Evolutionary conservation across 2,113 vertebrate genomes (phyloP), one percentile per base, ranked within the genome.

Genomic region (Rhynchomys soricoides): DNA sequence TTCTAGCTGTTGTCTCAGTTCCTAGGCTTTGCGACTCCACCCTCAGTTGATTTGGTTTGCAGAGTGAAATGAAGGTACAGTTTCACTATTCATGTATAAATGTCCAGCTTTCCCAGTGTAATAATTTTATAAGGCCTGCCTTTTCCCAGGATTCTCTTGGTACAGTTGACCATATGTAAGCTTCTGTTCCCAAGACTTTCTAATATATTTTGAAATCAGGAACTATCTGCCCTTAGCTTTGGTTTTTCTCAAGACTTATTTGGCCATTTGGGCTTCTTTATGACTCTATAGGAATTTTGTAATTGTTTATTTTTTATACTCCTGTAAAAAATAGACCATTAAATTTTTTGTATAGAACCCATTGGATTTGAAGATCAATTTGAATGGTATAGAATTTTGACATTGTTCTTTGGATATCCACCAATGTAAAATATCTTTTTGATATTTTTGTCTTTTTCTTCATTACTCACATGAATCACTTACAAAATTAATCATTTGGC

Each of bases 181-280:
- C 3, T 43, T 81, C 73, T 82, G 26, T 73, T 73, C 81, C 45
- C 64, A 22, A 48, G 48, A 13, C 16, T 95, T 89, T 57, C 55
- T 73, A 73, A 92, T 66, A 66, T 40, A 74, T 52, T 88, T 88
- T 66, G 85, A 92, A 92, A 66, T 74, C 45, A 74, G n/a, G 7
- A 82, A 66, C 15, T 45, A 8, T 81, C 15, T n/a, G 12, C 10
- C 22, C 43, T 31, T 17, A 26, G 24, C 37, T 70, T 91, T 95
- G 8, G 24, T 79, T 26, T 79, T 40, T 45, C 55, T 75, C 15
- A 24, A n/a, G 71, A 31, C 9, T 5, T 24, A 57, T 68, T 55
- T 89, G 40, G 3, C 24, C 37, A n/a, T 83, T 52, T 92, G 85
- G 17, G 17, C 17, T 89, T 57, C 37, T 68, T 55, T 83, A 8